A percentile compares a stretch with the other conserved stretches of the same genome.
Conservation (phyloP, 2,797 vertebrate species). For the Gambelia wislizenii region DNA sequence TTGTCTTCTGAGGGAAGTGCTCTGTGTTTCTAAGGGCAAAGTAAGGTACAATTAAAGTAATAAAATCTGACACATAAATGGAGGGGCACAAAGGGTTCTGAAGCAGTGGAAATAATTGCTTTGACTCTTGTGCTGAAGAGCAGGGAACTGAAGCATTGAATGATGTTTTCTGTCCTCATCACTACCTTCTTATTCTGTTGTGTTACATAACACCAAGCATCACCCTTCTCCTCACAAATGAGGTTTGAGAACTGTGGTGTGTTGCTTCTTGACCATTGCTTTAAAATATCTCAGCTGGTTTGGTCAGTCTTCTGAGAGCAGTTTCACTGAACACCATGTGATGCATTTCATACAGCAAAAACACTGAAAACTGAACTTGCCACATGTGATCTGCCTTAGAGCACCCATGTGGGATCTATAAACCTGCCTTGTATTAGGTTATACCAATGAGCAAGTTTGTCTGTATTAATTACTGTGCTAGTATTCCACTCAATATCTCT, state of each 20-base stretch:
- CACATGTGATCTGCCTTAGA: background rate
- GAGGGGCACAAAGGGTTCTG: conserved; percentile 54
- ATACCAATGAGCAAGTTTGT: background rate
- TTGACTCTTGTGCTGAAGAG: conserved; percentile 59
- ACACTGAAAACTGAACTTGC: background rate
- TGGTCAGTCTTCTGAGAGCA: background rate
- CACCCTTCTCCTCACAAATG: conserved; percentile 29
- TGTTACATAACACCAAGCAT: conserved; percentile 57
- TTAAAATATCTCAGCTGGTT: conserved; percentile 26
- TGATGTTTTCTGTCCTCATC: conserved; percentile 42
- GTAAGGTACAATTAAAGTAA: conserved; percentile 61
- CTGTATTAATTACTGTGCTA: background rate
- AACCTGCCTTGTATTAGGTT: background rate
- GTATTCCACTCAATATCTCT: too few species aligned
- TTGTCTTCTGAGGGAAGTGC: conserved; percentile 42
- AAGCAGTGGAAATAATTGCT: conserved; percentile 65
- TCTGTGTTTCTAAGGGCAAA: conserved; percentile 18
- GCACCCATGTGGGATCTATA: background rate
- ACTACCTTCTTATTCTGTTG: conserved; percentile 41
- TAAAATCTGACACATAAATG: conserved; percentile 50
- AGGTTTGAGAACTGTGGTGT: conserved; percentile 52
- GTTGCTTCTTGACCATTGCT: conserved; percentile 42
- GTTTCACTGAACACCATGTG: background rate
- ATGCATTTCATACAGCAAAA: background rate
- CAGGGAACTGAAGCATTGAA: conserved; percentile 37